Base-by-base conservation (phyloP, 2,888 invertebrate genomes). In the Coenonympha glycerion region DNA sequence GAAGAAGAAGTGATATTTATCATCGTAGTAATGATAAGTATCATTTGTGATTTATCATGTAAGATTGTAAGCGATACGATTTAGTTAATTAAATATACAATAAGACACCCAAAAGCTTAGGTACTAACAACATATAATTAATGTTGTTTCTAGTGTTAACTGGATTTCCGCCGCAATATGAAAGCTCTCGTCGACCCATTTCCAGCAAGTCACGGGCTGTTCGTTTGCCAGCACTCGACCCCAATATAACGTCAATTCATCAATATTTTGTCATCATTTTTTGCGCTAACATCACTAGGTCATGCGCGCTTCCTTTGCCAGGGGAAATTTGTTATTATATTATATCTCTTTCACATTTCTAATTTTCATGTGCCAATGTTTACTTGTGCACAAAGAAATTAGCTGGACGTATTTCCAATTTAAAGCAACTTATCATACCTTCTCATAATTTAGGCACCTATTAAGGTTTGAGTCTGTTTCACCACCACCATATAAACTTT, bases 161-260 rank as follows among this genome's bases (percentile, higher is more conserved):
- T 41, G 31, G 19, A 49, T 53, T 41, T 49, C 24, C 41, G 39
- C 47, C 39, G 33, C 24, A 51, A 51, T 40, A 49, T 48, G 19
- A 44, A 52, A 52, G 47, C 45, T 52, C 33, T 18, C 49, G 52
- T 47, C 52, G 55, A 52, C 52, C 52, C 49, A 47, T 42, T 49
- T 49, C 15, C 31, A 52, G 42, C 49, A 49, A 55, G 49, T 55
- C 55, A 55, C 37, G 42, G 49, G 30, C 49, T 44, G 49, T 44
- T 55, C 55, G 39, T 52, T 55, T 52, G 47, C 53, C 21, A 41
- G 31, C 55, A 55, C 54, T 52, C 55, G 49, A 49, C 49, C 55
- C 47, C 47, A 40, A 55, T 49, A 49, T 49, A 30, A 47, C 47
- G 52, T 49, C 55, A 55, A 55, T 55, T 49, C 55, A 52, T 55